Conservation (phyloP, 2,113 vertebrate genomes). For the Callospermophilus lateralis region DNA sequence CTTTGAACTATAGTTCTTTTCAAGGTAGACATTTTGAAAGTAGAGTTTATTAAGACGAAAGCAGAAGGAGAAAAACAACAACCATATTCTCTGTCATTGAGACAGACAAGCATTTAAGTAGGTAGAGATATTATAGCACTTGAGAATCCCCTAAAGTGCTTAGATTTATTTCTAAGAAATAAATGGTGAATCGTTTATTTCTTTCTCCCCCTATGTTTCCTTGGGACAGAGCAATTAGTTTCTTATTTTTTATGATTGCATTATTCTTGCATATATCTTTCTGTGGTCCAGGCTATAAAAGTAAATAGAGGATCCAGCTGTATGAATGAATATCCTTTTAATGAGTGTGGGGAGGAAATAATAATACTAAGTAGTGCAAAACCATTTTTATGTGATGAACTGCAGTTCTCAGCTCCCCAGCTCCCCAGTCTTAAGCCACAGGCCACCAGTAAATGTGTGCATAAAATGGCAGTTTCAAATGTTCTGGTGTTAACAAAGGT, state of each 20-base stretch:
- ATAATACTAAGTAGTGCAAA: constrained; percentile 75
- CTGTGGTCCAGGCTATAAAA: constrained; percentile 80
- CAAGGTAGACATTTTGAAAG: constrained; percentile 68
- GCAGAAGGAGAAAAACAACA: constrained; percentile 29
- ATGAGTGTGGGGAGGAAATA: constrained; percentile 77
- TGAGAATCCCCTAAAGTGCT: constrained; percentile 68
- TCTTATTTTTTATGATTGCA: constrained; percentile 81
- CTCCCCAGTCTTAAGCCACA: constrained; percentile 53
- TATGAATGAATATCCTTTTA: constrained; percentile 82
- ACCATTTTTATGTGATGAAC: constrained; percentile 70
- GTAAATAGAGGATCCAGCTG: constrained; percentile 70
- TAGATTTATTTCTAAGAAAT: constrained; percentile 82
- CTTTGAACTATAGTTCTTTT: constrained; percentile 75
- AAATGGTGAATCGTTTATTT: constrained; percentile 82
- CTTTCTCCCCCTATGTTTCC: constrained; percentile 59
- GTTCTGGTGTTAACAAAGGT: constrained; percentile 51
- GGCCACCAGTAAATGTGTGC: not conserved
- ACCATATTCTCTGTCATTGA: constrained; percentile 9
- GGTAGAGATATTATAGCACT: constrained; percentile 59
- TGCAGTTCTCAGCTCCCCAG: not conserved
- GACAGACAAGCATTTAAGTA: constrained; percentile 71
- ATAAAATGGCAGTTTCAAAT: constrained; percentile 60
- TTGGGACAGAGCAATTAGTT: constrained; percentile 79
- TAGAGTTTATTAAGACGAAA: constrained; percentile 68
- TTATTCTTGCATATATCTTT: constrained; percentile 80